Evolutionary conservation across 1,140 invertebrate species (phyloP).

Genomic region (Doryteuthis pealeii): DNA sequence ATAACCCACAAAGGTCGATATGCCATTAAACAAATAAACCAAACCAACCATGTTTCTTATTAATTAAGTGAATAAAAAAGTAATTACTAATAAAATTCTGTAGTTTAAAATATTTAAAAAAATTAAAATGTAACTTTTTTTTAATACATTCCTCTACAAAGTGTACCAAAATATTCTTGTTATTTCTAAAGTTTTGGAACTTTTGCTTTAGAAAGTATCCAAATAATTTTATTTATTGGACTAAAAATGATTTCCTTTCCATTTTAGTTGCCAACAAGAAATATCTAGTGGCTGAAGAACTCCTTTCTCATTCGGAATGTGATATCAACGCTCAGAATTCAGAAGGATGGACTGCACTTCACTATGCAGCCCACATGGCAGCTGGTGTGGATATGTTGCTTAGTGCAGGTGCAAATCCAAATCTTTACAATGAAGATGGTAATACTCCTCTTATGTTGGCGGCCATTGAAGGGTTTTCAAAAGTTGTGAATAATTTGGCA

Average conservation of each 20-base stretch:
- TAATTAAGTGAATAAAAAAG: no score
- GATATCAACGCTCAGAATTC: slow-evolving; percentile 38
- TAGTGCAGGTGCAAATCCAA: slow-evolving; percentile 41
- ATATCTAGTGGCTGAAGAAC: slow-evolving; percentile 28
- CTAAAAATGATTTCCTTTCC: neutral
- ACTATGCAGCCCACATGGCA: slow-evolving; percentile 45
- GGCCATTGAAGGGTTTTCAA: slow-evolving; percentile 50
- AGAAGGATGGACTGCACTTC: slow-evolving; percentile 47
- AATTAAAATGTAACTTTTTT: no score
- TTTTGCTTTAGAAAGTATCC: no score
- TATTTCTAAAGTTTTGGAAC: no score
- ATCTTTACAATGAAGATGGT: slow-evolving; percentile 42
- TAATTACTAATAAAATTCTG: no score
- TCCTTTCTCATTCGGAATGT: slow-evolving; percentile 32
- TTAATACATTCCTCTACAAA: no score
- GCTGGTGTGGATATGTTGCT: slow-evolving; percentile 41
- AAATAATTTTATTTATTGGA: no score
- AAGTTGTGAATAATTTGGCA: slow-evolving; percentile 36
- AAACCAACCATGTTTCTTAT: no score
- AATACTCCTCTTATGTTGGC: slow-evolving; percentile 50
- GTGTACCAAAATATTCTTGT: no score
- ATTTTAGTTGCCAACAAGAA: slow-evolving; percentile 21
- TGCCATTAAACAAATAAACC: no score
- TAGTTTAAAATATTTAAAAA: no score
- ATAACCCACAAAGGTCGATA: no score